Evolutionary conservation across 1,140 invertebrate species (phyloP).

Genomic region (Sycophila sp.): DNA sequence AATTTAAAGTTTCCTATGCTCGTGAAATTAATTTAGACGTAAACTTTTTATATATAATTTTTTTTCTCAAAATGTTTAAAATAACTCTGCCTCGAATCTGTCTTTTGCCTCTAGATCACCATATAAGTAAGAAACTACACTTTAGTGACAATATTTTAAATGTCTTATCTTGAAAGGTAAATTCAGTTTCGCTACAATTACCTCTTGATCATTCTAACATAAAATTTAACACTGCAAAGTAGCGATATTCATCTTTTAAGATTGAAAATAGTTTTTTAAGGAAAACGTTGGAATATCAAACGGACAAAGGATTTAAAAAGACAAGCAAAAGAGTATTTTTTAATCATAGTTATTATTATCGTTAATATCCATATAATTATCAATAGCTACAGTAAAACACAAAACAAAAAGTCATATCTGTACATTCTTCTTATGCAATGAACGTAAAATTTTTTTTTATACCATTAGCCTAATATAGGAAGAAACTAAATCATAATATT

Average conservation of each 20-base stretch:
- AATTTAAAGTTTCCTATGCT: too few relatives aligned
- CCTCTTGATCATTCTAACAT: background rate
- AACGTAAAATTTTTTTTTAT: slow-evolving; percentile 64
- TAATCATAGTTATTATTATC: slow-evolving; percentile 69
- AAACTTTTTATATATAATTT: too few relatives aligned
- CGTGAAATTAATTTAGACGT: too few relatives aligned
- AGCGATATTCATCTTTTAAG: background rate
- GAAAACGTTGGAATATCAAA: too few relatives aligned
- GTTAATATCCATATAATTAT: slow-evolving; percentile 69
- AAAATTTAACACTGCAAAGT: background rate
- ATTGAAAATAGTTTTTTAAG: background rate
- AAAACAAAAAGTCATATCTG: slow-evolving; percentile 68
- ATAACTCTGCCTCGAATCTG: too few relatives aligned
- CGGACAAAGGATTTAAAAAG: background rate
- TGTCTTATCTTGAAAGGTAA: too few relatives aligned
- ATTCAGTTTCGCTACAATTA: too few relatives aligned
- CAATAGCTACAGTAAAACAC: slow-evolving; percentile 69
- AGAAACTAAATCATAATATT: slow-evolving; percentile 68
- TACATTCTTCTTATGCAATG: slow-evolving; percentile 65
- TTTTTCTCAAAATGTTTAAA: too few relatives aligned
- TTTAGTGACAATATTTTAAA: too few relatives aligned
- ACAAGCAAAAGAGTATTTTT: slow-evolving; percentile 42
- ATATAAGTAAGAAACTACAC: too few relatives aligned
- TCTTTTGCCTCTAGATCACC: too few relatives aligned
- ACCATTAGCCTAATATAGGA: slow-evolving; percentile 66